These are phyloP conservation scores for Stegostoma tigrinum DNA, from an alignment of 2,113 vertebrate species.

Conservation along the genomic window DNA sequence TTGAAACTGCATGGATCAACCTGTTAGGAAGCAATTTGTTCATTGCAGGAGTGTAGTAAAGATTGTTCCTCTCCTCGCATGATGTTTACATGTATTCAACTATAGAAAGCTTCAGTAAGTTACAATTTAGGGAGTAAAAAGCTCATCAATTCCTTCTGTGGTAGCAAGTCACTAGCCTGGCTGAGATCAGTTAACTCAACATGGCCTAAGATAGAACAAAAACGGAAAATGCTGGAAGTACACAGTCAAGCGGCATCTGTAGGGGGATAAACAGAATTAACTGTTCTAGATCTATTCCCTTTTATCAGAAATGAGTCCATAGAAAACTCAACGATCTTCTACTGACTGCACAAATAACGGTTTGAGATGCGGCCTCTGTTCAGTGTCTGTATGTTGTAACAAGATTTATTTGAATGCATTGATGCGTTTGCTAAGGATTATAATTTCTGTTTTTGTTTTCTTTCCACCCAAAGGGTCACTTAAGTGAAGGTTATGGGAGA, in stretches of 20 bases:
- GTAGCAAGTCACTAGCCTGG: neutral
- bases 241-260: no score
- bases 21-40: no score
- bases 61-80: neutral
- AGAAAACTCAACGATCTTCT: neutral
- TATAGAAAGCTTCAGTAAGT: neutral
- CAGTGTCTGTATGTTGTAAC: neutral
- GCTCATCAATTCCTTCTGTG: neutral
- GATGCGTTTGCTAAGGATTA: neutral
- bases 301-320: neutral
- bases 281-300: neutral
- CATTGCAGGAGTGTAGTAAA: neutral
- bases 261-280: no score
- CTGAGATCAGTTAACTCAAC: neutral
- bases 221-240: no score
- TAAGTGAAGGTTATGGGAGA: slow-evolving; percentile 91
- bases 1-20: neutral
- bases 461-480: slow-evolving; percentile 66
- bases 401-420: neutral
- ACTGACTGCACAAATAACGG: neutral
- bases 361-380: neutral
- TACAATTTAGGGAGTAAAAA: neutral
- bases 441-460: slow-evolving; percentile 9
- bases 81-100: neutral
- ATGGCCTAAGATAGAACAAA: neutral